Conservation (phyloP, 2,113 vertebrate species). For the Hystrix brachyura region DNA sequence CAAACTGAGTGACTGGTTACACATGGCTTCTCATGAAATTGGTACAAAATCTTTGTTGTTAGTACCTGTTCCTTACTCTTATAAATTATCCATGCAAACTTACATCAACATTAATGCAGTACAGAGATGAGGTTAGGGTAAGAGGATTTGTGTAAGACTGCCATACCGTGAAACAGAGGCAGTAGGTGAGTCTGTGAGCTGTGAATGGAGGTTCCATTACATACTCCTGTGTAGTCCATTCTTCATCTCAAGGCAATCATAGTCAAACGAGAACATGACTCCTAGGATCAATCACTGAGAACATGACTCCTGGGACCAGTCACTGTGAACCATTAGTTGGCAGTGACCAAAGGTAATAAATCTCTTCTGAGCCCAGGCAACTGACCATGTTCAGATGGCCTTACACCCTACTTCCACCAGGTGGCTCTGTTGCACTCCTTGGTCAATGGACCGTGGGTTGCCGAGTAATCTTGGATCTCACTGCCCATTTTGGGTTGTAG, state of each 20-base stretch:
- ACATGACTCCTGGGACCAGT: background rate
- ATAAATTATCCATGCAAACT: background rate
- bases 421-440: background rate
- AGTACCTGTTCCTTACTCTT: background rate
- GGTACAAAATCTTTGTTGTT: background rate
- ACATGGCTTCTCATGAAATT: background rate
- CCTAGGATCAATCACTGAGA: background rate
- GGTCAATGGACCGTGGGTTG: background rate
- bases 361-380: background rate
- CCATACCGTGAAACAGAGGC: background rate
- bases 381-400: background rate
- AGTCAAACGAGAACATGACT: background rate
- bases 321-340: background rate
- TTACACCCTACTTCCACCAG: conserved; percentile 9
- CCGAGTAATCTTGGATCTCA: background rate
- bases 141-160: background rate
- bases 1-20: background rate
- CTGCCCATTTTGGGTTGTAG: background rate
- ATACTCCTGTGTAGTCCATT: background rate
- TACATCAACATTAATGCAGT: background rate
- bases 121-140: background rate
- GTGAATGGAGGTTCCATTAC: background rate
- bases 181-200: background rate
- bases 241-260: background rate
- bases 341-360: background rate